Base-by-base conservation (phyloP, 2,113 vertebrate species). In the Hipposideros armiger region DNA sequence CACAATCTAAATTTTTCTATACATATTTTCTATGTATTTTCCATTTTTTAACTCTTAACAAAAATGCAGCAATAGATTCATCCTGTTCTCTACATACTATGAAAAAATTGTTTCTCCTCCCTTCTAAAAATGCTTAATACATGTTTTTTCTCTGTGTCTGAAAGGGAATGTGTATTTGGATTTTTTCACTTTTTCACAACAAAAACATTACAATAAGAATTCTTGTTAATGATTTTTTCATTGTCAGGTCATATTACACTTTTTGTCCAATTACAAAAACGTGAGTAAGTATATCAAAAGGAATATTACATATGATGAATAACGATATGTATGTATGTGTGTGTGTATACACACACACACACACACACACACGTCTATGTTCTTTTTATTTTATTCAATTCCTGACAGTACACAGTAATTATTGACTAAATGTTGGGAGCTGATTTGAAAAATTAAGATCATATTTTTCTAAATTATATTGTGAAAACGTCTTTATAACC, bases 241-340 rank as follows among this genome's bases (percentile, higher is more conserved):
- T 30, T 84, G 4, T 54, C 19, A 83, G 6, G 3, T 70, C 82
- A 40, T 24, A 14, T 3, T 36, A 72, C 4, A 5, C 32, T 47
- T 56, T 92, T 91, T 85, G 11, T 19, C 72, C 89, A 86, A 83
- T 54, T 83, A 47, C 24, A 24, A 89, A 93, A 87, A 40, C 11
- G 14, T 56, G 2, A 86, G 0, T 30, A 47, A 60, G 26, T 82
- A 2, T 47, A 64, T 81, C 20, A 56, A 54, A 54, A 73, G 4
- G 56, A 22, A 87, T 62, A 70, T 2, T 76, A 36, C 22, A 62
- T 56, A 77, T 36, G 5, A 47, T 91, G 47, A 47, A 67, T 77
- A 66, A 45, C 45, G 10, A 2, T 62, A 26, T 19, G n/a, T 72
- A 58, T 40, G 40, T 54, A 60, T n/a, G 2, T 36, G 5, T 24